These are phyloP conservation scores for Chaetura pelagica DNA, from an alignment of 2,113 vertebrate species.

Conservation along the genomic window DNA sequence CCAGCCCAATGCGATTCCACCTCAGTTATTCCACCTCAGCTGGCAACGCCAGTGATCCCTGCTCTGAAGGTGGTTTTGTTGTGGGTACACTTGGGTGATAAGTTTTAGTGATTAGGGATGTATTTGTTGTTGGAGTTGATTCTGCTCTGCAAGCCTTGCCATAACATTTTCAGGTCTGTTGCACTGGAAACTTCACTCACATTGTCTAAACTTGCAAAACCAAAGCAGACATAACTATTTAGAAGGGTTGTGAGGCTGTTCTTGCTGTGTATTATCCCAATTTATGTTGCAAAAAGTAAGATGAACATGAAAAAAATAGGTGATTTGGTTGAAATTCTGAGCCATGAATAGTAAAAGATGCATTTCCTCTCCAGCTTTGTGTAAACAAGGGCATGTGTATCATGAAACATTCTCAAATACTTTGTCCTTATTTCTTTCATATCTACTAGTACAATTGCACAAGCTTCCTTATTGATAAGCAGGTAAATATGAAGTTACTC, in stretches of 20 bases:
- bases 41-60: not conserved
- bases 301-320: not conserved
- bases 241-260: not conserved
- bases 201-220: not conserved
- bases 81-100: not conserved
- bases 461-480: not conserved
- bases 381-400: not conserved
- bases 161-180: not conserved
- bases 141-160: not conserved
- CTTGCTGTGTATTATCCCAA: not conserved
- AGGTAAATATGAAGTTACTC: not conserved
- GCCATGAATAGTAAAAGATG: not conserved
- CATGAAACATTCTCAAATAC: not conserved
- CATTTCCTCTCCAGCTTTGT: not conserved
- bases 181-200: not conserved
- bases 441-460: not conserved
- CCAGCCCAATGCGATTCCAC: fast-evolving
- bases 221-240: not conserved
- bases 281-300: not conserved
- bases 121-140: not conserved
- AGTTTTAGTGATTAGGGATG: not conserved
- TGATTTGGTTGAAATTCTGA: not conserved
- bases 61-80: not conserved
- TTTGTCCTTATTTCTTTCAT: not conserved
- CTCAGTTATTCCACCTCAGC: not conserved